Base-by-base conservation (phyloP, 37 sponge, comb jelly and placozoan species). In the Ianthella basta region DNA sequence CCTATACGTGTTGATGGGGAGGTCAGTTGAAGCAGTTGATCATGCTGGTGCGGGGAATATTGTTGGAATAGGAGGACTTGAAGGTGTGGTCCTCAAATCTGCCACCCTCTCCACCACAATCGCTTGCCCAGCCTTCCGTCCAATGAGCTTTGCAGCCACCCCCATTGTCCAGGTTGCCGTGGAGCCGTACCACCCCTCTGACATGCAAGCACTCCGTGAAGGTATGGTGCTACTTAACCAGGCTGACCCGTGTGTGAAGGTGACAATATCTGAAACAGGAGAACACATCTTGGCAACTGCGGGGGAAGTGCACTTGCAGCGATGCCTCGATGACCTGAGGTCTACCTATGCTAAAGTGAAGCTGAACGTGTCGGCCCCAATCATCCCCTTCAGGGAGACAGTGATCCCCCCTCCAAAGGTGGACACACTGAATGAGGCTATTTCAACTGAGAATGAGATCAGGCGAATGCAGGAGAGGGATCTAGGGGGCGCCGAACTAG, bases 241-340 rank as follows among this genome's bases (percentile, higher is more conserved):
- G 64, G 91, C 95, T 19, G 99, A 98, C 67, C 94, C 99, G 13
- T 91, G 95, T 77, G 97, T 98, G 18, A 88, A 94, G 69, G 74
- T 90, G 19, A 81, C 69, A 14, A 83, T 96, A 1, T 89, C 92
- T 69, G 95, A 88, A 41, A 91, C 97, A 6, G 99, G 99, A 8
- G 99, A 98, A 59, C 89, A 90, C 59, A 84, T 98, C 0, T 82
- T 98, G 0, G 99, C 86, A 23, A 88, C 95, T 13, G 92, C 97
- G 0, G 99, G 99, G 30, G 99, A 99, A 83, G 99, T 99, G 16
- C 99, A 99, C 67, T 83, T 99, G 37, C 83, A 95, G 72, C 89
- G 92, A 30, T 99, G 99, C 69, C 54, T 98, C 33, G 91, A 96
- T 35, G 99, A 98, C 80, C 88, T 98, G 54, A 72, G 55, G 32